phyloP scores from a whole-genome alignment of 2,797 vertebrate species.

The Megaceryle alcyon region DNA sequence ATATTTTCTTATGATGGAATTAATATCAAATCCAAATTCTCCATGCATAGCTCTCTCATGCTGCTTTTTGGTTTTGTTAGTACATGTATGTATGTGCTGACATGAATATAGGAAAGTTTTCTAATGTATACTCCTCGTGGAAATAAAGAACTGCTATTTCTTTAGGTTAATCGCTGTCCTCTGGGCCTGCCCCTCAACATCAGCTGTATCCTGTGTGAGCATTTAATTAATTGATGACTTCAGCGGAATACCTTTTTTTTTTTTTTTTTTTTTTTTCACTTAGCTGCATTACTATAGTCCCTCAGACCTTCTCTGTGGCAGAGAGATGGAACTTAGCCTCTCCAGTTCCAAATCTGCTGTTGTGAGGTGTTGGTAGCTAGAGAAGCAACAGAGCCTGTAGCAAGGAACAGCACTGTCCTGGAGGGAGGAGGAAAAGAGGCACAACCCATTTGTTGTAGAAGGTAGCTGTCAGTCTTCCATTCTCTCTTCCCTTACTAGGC shows the following conservation, averaged over 20 bases:
- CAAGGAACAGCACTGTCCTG: background rate
- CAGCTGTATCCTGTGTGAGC: background rate
- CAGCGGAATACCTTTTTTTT: background rate
- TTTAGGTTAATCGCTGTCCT: background rate
- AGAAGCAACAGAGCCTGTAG: background rate
- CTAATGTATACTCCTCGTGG: background rate
- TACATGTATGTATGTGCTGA: background rate
- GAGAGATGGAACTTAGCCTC: background rate
- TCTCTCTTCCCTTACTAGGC: background rate
- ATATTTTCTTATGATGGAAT: slow-evolving; percentile 57
- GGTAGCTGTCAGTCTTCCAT: background rate
- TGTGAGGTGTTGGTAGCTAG: background rate
- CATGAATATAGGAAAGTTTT: background rate
- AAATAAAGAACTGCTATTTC: background rate
- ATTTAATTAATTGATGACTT: background rate
- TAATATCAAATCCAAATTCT: background rate
- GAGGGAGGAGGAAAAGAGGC: background rate
- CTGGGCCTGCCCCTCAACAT: background rate
- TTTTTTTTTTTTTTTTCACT: background rate
- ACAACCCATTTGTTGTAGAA: background rate
- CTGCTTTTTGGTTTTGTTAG: background rate
- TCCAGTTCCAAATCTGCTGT: background rate
- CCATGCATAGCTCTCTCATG: background rate
- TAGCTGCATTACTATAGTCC: background rate
- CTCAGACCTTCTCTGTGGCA: background rate